Percentiles rank a stretch among this genome's conserved stretches.
These are phyloP conservation scores for Macrobrachium nipponense DNA, from an alignment of 1,140 invertebrate genomes.

Conservation along the genomic window DNA sequence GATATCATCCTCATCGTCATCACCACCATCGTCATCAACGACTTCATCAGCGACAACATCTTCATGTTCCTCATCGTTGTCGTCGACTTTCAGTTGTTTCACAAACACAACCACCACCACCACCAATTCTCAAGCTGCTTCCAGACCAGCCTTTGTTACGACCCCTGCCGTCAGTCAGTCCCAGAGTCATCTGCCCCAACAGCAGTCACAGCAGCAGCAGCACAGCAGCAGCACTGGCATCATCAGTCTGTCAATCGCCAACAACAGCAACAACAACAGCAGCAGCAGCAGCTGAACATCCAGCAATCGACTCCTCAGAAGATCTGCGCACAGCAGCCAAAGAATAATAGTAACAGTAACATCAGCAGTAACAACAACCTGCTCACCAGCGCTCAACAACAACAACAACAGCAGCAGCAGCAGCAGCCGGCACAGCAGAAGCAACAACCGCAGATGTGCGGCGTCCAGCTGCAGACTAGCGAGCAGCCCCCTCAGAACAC, in stretches of 20 bases:
- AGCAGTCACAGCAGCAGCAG: constrained; percentile 21
- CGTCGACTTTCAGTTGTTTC: neutral
- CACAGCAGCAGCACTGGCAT: constrained; percentile 33
- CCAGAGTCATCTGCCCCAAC: neutral
- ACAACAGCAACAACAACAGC: constrained; percentile 53
- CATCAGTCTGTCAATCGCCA: constrained; percentile 51
- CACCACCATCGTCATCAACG: too few relatives aligned
- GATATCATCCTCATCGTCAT: constrained; percentile 15
- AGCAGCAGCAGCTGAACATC: constrained; percentile 65
- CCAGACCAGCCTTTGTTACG: constrained; percentile 5
- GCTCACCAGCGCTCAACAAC: constrained; percentile 26
- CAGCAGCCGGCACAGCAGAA: constrained; percentile 59
- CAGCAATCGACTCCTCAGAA: neutral
- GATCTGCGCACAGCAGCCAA: neutral
- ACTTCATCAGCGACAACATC: too few relatives aligned
- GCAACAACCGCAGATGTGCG: constrained; percentile 64
- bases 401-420: constrained; percentile 37
- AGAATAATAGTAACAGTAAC: constrained; percentile 68
- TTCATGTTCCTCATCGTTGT: too few relatives aligned
- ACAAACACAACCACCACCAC: constrained; percentile 30
- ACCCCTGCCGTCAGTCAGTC: constrained; percentile 10
- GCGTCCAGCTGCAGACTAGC: constrained; percentile 65
- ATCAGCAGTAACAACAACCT: constrained; percentile 28
- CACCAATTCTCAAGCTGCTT: constrained; percentile 37
- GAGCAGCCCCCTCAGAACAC: constrained; percentile 28